Conservation (phyloP, 1,140 invertebrate genomes). For the Plectrocnemia conspersa region DNA sequence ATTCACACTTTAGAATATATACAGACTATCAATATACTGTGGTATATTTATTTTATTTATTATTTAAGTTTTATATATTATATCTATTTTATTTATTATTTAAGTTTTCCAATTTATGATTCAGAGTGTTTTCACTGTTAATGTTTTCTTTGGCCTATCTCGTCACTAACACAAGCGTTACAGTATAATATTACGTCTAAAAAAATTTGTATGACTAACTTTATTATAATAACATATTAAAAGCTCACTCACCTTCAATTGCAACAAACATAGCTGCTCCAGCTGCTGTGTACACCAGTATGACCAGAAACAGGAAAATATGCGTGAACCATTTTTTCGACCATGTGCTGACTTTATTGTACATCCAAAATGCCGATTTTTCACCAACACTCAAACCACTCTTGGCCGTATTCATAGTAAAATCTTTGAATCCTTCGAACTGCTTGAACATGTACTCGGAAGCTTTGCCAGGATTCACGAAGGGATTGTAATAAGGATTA, state of each 20-base stretch:
- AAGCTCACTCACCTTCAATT: conserved; percentile 70
- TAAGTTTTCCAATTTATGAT: no score
- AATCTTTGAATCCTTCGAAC: conserved; percentile 69
- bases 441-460: conserved; percentile 71
- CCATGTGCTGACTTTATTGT: conserved; percentile 69
- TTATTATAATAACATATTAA: no score
- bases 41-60: no score
- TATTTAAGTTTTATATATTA: no score
- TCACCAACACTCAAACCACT: conserved; percentile 76
- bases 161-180: no score
- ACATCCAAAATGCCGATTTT: conserved; percentile 73
- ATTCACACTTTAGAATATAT: no score
- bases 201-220: no score
- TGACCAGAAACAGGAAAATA: conserved; percentile 72
- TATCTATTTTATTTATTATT: no score
- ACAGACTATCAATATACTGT: no score
- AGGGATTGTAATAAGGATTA: conserved; percentile 51
- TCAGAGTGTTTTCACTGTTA: no score
- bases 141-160: no score
- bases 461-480: conserved; percentile 60
- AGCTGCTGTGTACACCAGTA: conserved; percentile 69
- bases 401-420: conserved; percentile 66
- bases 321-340: conserved; percentile 85
- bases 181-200: no score
- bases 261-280: conserved; percentile 72